Evolutionary conservation across 2,797 vertebrate genomes (phyloP).

Genomic region (Ctenosaura bakeri): DNA sequence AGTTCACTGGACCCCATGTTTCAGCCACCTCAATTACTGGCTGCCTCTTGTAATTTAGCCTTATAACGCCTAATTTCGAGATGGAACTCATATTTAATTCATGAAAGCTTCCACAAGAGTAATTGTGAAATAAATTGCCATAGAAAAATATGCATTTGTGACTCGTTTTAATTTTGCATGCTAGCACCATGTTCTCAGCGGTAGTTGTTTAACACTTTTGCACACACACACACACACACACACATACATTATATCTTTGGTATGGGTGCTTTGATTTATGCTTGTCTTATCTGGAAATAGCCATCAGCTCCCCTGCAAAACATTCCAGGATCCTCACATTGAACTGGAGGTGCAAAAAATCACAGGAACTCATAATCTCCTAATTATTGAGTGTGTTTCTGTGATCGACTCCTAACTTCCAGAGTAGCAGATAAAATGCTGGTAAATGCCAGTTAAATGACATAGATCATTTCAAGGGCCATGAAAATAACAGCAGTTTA

Average conservation of each 20-base stretch:
- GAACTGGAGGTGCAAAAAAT: constrained; percentile 70
- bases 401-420: constrained; percentile 80
- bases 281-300: constrained; percentile 70
- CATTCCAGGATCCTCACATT: constrained; percentile 55
- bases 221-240: constrained; percentile 75
- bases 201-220: constrained; percentile 88
- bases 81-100: constrained; percentile 99
- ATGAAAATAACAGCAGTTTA: constrained; percentile 80
- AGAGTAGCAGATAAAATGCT: constrained; percentile 80
- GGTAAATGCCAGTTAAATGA: constrained; percentile 84
- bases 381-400: constrained; percentile 79
- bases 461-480: constrained; percentile 80
- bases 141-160: constrained; percentile 93
- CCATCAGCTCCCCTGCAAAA: constrained; percentile 66
- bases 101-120: constrained; percentile 96
- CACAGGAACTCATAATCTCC: constrained; percentile 79
- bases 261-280: background rate
- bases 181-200: constrained; percentile 84
- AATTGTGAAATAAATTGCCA: constrained; percentile 99
- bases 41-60: constrained; percentile 99
- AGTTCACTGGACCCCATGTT: constrained; percentile 96
- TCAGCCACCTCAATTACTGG: constrained; percentile 99
- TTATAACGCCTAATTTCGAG: constrained; percentile 99
- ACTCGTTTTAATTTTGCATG: constrained; percentile 91
- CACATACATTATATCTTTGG: background rate